These are phyloP conservation scores for Myopa tessellatipennis DNA, from an alignment of 2,888 invertebrate genomes.

Conservation along the genomic window DNA sequence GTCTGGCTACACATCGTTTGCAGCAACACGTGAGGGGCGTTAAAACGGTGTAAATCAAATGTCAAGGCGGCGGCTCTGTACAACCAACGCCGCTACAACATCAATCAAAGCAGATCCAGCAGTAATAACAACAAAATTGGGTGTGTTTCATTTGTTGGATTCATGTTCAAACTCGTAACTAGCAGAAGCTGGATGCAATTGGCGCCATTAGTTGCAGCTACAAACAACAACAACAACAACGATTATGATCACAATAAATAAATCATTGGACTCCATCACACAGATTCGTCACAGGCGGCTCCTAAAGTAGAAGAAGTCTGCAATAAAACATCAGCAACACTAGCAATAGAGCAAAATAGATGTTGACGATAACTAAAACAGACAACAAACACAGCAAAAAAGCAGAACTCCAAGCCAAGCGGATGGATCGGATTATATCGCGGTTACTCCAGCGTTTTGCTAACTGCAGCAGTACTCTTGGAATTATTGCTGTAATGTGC, in stretches of 20 bases:
- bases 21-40: slow-evolving; percentile 55
- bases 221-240: not conserved
- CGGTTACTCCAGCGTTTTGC: not conserved
- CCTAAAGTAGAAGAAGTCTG: slow-evolving; percentile 1
- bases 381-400: not conserved
- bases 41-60: slow-evolving; percentile 44
- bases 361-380: not conserved
- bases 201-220: not conserved
- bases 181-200: not conserved
- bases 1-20: slow-evolving; percentile 48
- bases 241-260: not conserved
- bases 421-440: not conserved
- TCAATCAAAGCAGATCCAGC: no score
- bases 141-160: no score
- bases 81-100: not conserved
- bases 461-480: not conserved
- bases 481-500: not conserved
- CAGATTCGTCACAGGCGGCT: not conserved
- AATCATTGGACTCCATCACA: not conserved
- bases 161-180: not conserved
- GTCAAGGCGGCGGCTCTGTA: not conserved
- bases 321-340: not conserved
- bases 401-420: not conserved
- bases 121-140: no score
- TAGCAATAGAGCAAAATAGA: not conserved